Percentiles rank a stretch among this genome's conserved stretches.
Evolutionary conservation across 1,140 invertebrate genomes (phyloP).

Genomic region (Megalonaias nervosa): DNA sequence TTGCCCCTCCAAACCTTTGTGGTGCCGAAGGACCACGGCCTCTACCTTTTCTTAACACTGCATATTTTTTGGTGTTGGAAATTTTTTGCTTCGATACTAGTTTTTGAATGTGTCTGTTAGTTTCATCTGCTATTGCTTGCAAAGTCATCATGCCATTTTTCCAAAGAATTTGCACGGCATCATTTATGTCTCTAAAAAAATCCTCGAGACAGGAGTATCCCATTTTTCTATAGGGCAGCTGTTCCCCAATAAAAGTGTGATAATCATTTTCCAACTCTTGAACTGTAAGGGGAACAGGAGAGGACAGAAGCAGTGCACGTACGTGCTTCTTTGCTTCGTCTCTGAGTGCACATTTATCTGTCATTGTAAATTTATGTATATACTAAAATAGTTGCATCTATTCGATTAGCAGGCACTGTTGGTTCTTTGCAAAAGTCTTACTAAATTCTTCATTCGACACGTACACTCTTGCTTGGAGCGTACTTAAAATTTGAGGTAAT

Average conservation of each 20-base stretch:
- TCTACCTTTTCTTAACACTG: slow-evolving; percentile 31
- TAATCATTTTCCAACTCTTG: slow-evolving; percentile 56
- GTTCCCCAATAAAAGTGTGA: slow-evolving; percentile 45
- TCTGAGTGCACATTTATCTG: slow-evolving; percentile 40
- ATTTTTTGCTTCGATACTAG: slow-evolving; percentile 61
- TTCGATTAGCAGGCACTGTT: background rate
- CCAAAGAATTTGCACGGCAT: slow-evolving; percentile 46
- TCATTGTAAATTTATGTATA: slow-evolving; percentile 36
- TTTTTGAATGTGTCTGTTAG: slow-evolving; percentile 57
- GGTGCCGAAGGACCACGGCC: slow-evolving; percentile 9
- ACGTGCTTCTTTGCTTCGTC: slow-evolving; percentile 54
- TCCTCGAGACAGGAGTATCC: slow-evolving; percentile 54
- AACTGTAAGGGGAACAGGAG: slow-evolving; percentile 52
- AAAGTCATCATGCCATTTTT: slow-evolving; percentile 50
- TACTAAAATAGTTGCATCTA: background rate
- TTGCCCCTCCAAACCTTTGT: background rate
- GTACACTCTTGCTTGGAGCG: background rate
- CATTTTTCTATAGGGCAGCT: slow-evolving; percentile 48
- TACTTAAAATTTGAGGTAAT: slow-evolving; percentile 1
- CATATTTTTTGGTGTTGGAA: slow-evolving; percentile 46
- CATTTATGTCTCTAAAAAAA: slow-evolving; percentile 56
- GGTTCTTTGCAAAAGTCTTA: background rate
- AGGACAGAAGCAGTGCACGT: slow-evolving; percentile 55
- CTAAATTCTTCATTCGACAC: background rate
- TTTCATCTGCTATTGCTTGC: slow-evolving; percentile 48